Evolutionary conservation across 2,888 invertebrate species (phyloP).

Genomic region (Cataglyphis livida): DNA sequence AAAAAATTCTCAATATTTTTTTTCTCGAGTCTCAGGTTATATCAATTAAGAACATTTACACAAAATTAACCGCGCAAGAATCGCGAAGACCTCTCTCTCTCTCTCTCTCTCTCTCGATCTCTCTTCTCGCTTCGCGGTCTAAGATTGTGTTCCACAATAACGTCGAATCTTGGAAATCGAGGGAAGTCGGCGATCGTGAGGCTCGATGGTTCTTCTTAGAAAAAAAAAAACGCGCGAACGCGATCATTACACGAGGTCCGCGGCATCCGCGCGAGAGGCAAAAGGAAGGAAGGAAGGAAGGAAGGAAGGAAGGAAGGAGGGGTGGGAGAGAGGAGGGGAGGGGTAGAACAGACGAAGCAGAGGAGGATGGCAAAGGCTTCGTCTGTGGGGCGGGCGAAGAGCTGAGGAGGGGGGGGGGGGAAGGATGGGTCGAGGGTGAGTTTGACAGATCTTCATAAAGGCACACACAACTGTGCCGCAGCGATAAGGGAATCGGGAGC

Average conservation of each 20-base stretch:
- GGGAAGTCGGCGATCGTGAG: constrained; percentile 12
- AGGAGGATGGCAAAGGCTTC: constrained; percentile 48
- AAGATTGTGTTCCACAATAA: constrained; percentile 1
- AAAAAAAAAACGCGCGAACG: background rate
- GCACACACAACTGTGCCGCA: constrained; percentile 85
- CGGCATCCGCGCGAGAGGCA: background rate
- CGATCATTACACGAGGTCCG: constrained; percentile 51
- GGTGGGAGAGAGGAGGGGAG: background rate
- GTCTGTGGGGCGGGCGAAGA: constrained; percentile 35
- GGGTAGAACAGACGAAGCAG: background rate
- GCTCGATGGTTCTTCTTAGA: background rate
- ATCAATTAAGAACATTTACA: background rate
- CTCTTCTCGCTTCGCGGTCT: background rate
- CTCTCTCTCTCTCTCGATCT: background rate
- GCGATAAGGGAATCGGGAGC: constrained; percentile 85
- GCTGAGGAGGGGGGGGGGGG: constrained; percentile 44
- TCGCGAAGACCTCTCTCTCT: background rate
- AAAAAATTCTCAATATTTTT: background rate
- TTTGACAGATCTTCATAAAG: constrained; percentile 84
- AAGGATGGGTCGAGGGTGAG: constrained; percentile 51
- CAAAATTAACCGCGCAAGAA: background rate
- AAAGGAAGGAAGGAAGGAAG: constrained; percentile 1
- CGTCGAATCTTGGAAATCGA: constrained; percentile 19
- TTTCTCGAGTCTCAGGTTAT: background rate
- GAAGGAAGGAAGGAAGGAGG: too few species aligned